Percentiles rank a stretch among this genome's conserved stretches.
These are phyloP conservation scores for Centrocercus urophasianus DNA, from an alignment of 2,113 vertebrate species.

Conservation along the genomic window DNA sequence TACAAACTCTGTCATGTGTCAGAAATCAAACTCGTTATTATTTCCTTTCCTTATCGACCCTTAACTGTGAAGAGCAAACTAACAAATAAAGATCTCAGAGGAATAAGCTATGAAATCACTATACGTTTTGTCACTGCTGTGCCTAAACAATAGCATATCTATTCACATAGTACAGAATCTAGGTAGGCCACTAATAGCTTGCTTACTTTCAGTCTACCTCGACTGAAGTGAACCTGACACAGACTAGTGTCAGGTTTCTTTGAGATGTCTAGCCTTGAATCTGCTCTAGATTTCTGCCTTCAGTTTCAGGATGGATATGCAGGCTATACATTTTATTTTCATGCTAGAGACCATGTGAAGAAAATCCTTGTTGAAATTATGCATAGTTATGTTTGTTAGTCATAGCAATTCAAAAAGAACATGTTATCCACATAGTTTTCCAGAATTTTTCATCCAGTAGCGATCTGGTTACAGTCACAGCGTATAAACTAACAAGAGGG, in stretches of 20 bases:
- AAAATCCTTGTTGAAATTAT: background rate
- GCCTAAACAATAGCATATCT: background rate
- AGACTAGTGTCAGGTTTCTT: background rate
- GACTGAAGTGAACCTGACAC: too few relatives aligned
- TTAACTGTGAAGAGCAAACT: background rate
- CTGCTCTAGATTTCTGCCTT: background rate
- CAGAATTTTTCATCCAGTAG: background rate
- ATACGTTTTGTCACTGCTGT: background rate
- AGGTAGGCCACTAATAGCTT: background rate
- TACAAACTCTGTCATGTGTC: background rate
- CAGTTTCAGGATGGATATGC: background rate
- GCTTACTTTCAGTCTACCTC: background rate
- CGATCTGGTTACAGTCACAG: background rate
- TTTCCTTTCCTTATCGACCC: background rate
- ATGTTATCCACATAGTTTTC: background rate
- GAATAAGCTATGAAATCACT: background rate
- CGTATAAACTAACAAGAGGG: background rate
- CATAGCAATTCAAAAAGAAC: background rate
- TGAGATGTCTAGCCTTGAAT: background rate
- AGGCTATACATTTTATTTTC: background rate
- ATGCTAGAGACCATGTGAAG: background rate
- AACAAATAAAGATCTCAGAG: background rate
- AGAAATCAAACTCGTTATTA: background rate
- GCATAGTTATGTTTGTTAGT: conserved; percentile 18
- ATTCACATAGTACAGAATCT: background rate